These are phyloP conservation scores for Hiodon alosoides DNA, from an alignment of 2,113 vertebrate genomes.

Conservation along the genomic window DNA sequence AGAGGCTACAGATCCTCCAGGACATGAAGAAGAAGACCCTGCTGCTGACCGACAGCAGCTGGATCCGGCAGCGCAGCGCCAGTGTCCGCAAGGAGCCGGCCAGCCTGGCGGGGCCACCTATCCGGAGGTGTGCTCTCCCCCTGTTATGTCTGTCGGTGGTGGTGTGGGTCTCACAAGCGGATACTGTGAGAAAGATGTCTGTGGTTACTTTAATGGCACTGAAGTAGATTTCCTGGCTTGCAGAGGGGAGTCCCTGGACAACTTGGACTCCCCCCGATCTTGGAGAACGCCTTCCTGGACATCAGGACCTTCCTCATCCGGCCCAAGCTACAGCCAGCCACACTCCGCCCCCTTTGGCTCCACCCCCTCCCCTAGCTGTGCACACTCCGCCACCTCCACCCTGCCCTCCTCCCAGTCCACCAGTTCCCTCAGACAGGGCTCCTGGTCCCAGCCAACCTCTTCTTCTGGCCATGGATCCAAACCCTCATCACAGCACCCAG, in stretches of 20 bases:
- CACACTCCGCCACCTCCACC: slow-evolving; percentile 59
- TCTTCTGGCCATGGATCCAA: slow-evolving; percentile 1
- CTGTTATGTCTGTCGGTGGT: too few species aligned
- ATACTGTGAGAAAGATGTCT: too few species aligned
- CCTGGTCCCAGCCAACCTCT: slow-evolving; percentile 13
- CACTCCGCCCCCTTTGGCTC: slow-evolving; percentile 52
- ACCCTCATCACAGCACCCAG: slow-evolving; percentile 48
- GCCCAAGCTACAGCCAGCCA: slow-evolving; percentile 49
- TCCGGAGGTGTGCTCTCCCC: neutral
- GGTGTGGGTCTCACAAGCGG: neutral
- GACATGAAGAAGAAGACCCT: slow-evolving; percentile 92
- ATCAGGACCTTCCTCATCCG: slow-evolving; percentile 39
- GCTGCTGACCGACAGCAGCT: slow-evolving; percentile 86
- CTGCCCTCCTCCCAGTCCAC: slow-evolving; percentile 35
- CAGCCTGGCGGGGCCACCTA: slow-evolving; percentile 50
- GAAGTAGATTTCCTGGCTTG: slow-evolving; percentile 8
- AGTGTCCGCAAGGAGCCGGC: slow-evolving; percentile 73
- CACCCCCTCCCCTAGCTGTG: slow-evolving; percentile 66
- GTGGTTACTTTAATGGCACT: too few species aligned
- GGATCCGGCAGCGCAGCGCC: slow-evolving; percentile 85
- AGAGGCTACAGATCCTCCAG: slow-evolving; percentile 84
- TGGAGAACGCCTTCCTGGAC: slow-evolving; percentile 56
- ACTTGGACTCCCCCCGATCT: slow-evolving; percentile 66
- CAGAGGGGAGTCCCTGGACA: slow-evolving; percentile 90
- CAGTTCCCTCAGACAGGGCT: slow-evolving; percentile 34